These are phyloP conservation scores for Acomys russatus DNA, from an alignment of 2,797 vertebrate genomes.

Conservation along the genomic window DNA sequence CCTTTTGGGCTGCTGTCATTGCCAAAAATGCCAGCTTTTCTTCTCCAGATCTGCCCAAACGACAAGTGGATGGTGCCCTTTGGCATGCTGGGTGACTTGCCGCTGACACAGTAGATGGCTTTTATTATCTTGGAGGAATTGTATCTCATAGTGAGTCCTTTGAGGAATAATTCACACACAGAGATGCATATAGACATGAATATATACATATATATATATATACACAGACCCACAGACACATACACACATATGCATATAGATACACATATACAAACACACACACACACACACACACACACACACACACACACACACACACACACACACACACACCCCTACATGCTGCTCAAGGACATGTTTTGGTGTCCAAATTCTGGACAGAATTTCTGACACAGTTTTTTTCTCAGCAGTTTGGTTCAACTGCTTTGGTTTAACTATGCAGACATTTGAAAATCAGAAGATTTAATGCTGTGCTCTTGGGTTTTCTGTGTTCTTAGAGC, in stretches of 20 bases:
- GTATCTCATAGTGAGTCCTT: conserved; percentile 10
- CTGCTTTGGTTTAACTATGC: not conserved
- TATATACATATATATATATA: not conserved
- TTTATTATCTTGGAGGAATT: conserved; percentile 27
- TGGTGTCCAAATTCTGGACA: not conserved
- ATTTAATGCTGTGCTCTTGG: not conserved
- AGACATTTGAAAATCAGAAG: conserved; percentile 25
- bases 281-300: not conserved
- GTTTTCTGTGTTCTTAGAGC: not conserved
- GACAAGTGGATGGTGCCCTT: not conserved
- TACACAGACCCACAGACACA: not conserved
- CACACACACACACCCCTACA: not conserved
- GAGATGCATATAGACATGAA: not conserved
- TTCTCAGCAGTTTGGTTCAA: conserved; percentile 5
- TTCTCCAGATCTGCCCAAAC: conserved; percentile 9
- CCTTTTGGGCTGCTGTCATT: conserved; percentile 20
- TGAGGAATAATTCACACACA: conserved; percentile 46
- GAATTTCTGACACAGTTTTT: not conserved
- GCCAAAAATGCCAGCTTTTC: conserved; percentile 63
- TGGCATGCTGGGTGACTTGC: conserved; percentile 14
- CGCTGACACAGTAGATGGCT: not conserved
- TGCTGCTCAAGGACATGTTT: not conserved
- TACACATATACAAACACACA: not conserved
- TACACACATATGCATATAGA: not conserved
- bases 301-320: not conserved